phyloP scores from a whole-genome alignment of 2,888 invertebrate species.

The Cephus nigrinus region DNA sequence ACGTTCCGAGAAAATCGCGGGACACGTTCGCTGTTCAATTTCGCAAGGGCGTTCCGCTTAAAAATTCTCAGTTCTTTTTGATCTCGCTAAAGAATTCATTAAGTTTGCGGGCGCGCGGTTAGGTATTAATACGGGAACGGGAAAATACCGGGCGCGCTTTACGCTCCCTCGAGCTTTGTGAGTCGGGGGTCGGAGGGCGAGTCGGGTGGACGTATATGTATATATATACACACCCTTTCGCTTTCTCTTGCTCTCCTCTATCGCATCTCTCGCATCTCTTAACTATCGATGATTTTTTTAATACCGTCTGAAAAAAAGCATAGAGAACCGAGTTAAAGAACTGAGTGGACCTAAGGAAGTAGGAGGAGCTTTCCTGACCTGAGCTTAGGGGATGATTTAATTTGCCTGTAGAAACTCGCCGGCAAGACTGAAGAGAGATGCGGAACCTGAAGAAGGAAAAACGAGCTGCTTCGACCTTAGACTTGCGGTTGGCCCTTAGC shows the following conservation, averaged over 20 bases:
- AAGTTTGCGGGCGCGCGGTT: conserved; percentile 60
- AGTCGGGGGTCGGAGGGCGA: neutral
- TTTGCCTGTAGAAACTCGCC: neutral
- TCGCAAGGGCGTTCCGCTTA: conserved; percentile 33
- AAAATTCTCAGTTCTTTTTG: conserved; percentile 55
- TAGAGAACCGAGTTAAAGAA: no score
- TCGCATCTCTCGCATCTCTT: conserved; percentile 24
- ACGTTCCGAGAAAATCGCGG: conserved; percentile 54
- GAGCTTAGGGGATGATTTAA: neutral
- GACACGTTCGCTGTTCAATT: conserved; percentile 48
- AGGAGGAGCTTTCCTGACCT: neutral
- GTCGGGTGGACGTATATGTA: neutral
- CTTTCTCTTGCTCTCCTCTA: neutral
- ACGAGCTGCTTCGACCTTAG: neutral
- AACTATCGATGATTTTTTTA: conserved; percentile 42
- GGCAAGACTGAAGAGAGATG: neutral
- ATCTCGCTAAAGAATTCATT: conserved; percentile 66
- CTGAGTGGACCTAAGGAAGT: neutral
- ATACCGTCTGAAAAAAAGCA: conserved; percentile 10
- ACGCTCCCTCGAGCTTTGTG: conserved; percentile 44
- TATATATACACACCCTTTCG: neutral
- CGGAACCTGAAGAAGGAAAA: neutral
- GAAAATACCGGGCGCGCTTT: conserved; percentile 58
- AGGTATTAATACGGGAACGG: conserved; percentile 63
- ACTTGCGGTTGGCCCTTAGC: neutral